Evolutionary conservation across 2,797 vertebrate species (phyloP).

Genomic region (Dicrostonyx torquatus): DNA sequence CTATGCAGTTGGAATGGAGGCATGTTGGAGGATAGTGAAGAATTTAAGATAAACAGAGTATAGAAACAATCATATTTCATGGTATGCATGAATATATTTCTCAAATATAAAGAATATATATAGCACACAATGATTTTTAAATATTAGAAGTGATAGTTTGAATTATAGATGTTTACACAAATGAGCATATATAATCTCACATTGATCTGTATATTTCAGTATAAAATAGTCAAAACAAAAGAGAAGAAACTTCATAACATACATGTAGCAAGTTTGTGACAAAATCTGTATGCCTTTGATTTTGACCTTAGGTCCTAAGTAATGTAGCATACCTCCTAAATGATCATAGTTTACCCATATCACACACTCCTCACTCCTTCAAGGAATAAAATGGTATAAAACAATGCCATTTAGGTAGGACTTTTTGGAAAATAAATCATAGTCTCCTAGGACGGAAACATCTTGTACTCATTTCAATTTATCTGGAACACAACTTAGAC

Average conservation of each 20-base stretch:
- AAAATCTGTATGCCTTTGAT: conserved; percentile 37
- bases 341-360: neutral
- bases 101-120: neutral
- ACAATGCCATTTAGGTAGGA: neutral
- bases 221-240: neutral
- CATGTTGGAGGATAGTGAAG: neutral
- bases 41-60: neutral
- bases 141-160: conserved; percentile 4
- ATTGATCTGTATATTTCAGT: neutral
- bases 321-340: conserved; percentile 2
- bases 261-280: neutral
- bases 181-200: neutral
- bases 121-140: neutral
- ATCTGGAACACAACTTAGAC: conserved; percentile 75
- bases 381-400: conserved; percentile 42
- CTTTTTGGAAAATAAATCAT: conserved; percentile 54
- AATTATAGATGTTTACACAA: neutral
- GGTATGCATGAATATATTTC: neutral
- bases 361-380: neutral
- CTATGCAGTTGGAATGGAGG: neutral
- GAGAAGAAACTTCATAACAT: neutral
- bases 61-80: neutral
- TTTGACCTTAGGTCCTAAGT: conserved; percentile 23
- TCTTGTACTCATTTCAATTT: conserved; percentile 61
- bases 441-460: conserved; percentile 45